Evolutionary conservation across 1,140 invertebrate species (phyloP).

Genomic region (Musca domestica): DNA sequence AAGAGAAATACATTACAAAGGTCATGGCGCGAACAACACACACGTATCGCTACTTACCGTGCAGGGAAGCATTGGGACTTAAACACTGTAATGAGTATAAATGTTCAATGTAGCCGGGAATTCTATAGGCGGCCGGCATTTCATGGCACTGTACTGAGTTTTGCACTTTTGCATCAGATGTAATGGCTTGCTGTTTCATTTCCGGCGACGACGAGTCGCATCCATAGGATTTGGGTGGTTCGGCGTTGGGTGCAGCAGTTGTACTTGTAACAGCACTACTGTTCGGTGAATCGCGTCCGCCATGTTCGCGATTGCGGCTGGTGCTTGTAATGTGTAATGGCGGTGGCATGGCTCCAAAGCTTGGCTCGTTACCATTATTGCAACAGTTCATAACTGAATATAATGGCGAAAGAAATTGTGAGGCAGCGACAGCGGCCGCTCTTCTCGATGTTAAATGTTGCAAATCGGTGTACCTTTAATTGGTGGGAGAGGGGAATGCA

Average conservation of each 20-base stretch:
- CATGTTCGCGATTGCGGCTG: not conserved
- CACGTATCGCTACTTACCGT: slow-evolving; percentile 52
- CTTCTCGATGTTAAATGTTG: slow-evolving; percentile 49
- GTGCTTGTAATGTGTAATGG: slow-evolving; percentile 18
- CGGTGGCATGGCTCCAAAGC: not conserved
- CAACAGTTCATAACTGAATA: not conserved
- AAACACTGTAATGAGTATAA: slow-evolving; percentile 65
- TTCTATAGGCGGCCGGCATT: slow-evolving; percentile 63
- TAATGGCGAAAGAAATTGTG: slow-evolving; percentile 30
- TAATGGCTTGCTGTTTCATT: not conserved
- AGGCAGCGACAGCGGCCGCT: slow-evolving; percentile 52
- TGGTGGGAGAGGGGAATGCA: not conserved
- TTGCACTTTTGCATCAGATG: not conserved
- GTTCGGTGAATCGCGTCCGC: not conserved
- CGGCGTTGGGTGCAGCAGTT: not conserved
- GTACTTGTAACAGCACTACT: not conserved
- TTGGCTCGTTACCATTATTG: not conserved
- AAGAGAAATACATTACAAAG: not conserved
- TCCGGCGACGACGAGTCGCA: slow-evolving; percentile 22
- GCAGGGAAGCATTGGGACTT: slow-evolving; percentile 57
- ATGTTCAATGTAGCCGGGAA: slow-evolving; percentile 69
- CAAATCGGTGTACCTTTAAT: slow-evolving; percentile 44
- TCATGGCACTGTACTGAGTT: slow-evolving; percentile 44
- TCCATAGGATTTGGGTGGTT: slow-evolving; percentile 33
- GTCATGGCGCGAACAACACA: no score